Base-by-base conservation (phyloP, 2,113 vertebrate species). In the Coptodon bakossiorum region DNA sequence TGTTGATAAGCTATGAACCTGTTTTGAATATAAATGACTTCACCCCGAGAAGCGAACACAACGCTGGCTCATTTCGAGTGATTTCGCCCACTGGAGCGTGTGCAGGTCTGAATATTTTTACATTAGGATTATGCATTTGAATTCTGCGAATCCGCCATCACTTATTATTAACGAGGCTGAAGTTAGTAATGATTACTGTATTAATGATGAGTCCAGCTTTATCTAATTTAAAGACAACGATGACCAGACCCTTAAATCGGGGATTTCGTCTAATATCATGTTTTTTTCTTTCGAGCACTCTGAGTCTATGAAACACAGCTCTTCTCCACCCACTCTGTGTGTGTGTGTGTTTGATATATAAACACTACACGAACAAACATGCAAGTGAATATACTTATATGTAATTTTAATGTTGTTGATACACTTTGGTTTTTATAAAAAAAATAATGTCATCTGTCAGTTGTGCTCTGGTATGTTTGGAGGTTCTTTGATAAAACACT, bases 11-110 rank as follows among this genome's bases (percentile, higher is more conserved):
- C 88, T 86, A 66, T 38, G 45, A 90, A 94, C 93, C 92, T 94
- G 93, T 82, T 84, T 91, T 89, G 93, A 94, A 94, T 95, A 89
- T 88, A 12, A 94, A 95, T 94, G 9, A 91, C 86, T 91, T 90
- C 31, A 91, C 80, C 85, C 80, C 9, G 48, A 88, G 89, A 86
- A 66, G 56, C 9, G 11, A 80, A 85, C 48, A 66, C 73, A 79
- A 71, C 5, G 10, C 63, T 43, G 48, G 52, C 90, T 89, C 86
- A 61, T 85, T 91, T 82, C 27, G 68, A 90, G 43, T 86, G 87
- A 88, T 89, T 83, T 57, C 29, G 34, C 54, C 52, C 63, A 87
- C 59, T 81, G 80, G n/a, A 86, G 80, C 45, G 6, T 80, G 50
- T 50, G 80, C 38, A 48, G 89, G 34, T 43, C 63, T 40, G 88